Base-by-base conservation (phyloP, 2,888 invertebrate species). In the Drosophila anomelani region DNA sequence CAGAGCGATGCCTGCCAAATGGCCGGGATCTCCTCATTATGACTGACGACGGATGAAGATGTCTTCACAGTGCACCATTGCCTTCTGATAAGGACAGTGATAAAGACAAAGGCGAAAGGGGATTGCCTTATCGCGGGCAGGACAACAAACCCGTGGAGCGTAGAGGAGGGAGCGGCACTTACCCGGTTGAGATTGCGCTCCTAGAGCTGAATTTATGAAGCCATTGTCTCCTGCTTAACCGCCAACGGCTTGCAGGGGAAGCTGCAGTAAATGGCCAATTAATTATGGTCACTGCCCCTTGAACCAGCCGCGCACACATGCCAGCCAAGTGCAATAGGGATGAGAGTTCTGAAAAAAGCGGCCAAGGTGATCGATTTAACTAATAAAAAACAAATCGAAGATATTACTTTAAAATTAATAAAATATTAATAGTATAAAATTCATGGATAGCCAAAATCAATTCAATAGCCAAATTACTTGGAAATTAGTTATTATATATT, bases 241-340 rank as follows among this genome's bases (percentile, higher is more conserved):
- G 67, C 83, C 77, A 75, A 75, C 81, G 77, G 62, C 64, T 75
- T 86, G 86, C 79, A 88, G 43, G 69, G 73, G 68, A 68, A 59
- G 79, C 79, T 85, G 89, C 89, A 85, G 29, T 71, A 67, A 85
- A 88, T 77, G 85, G 77, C 43, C 85, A 75, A 89, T 87, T 85
- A 87, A 77, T 85, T 82, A 80, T 88, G 88, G 83, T 85, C 83
- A 75, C 32, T 80, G 86, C 72, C 70, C 89, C 75, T 67, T 79
- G 66, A 69, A 60, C 75, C 36, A 56, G 39, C 36, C 58, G 47
- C 43, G 29, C 47, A 49, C 34, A 57, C 58, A 67, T 41, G 39
- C 46, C 59, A 39, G 53, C 66, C 59, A 63, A 73, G 23, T 75
- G 68, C 74, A 75, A 9, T 32, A 12, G 60, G 6, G 32, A 34